Evolutionary conservation across 2,113 vertebrate species (phyloP).

Genomic region (Lepidothrix coronata): DNA sequence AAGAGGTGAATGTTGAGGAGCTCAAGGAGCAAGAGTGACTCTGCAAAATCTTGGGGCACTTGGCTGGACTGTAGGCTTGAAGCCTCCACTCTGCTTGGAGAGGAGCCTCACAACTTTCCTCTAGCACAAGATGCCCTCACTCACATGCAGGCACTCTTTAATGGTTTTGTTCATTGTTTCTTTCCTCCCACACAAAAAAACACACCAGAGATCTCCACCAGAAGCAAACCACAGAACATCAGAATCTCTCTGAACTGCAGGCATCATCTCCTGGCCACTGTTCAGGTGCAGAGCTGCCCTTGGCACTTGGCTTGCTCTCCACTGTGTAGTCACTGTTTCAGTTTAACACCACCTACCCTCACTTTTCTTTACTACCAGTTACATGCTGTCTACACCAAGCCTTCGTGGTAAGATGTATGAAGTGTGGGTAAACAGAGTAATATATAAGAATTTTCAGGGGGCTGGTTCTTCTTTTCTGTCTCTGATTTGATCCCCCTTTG

Average conservation of each 20-base stretch:
- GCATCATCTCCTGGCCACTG: not conserved
- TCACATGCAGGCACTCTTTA: not conserved
- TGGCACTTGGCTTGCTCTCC: slow-evolving; percentile 30
- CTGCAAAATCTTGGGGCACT: not conserved
- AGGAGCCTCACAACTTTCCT: not conserved
- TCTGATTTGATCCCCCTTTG: not conserved
- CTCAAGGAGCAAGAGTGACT: not conserved
- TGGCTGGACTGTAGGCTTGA: not conserved
- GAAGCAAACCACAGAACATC: not conserved
- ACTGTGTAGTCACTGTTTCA: rapidly evolving
- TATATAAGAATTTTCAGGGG: not conserved
- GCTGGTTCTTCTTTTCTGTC: not conserved
- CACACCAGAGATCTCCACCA: not conserved
- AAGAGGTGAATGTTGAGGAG: not conserved
- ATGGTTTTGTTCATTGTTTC: not conserved
- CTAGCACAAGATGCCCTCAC: not conserved
- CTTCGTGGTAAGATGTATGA: not conserved
- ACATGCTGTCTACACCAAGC: not conserved
- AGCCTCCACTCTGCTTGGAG: rapidly evolving
- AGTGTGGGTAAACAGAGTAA: not conserved
- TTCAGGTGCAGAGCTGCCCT: slow-evolving; percentile 19
- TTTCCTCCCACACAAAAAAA: not conserved
- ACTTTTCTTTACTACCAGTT: not conserved
- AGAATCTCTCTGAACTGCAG: not conserved
- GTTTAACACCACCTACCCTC: not conserved